A percentile compares a stretch with the other conserved stretches of the same genome.
phyloP scores from a whole-genome alignment of 2,888 invertebrate species.

The Meiosimyza platycephala region DNA sequence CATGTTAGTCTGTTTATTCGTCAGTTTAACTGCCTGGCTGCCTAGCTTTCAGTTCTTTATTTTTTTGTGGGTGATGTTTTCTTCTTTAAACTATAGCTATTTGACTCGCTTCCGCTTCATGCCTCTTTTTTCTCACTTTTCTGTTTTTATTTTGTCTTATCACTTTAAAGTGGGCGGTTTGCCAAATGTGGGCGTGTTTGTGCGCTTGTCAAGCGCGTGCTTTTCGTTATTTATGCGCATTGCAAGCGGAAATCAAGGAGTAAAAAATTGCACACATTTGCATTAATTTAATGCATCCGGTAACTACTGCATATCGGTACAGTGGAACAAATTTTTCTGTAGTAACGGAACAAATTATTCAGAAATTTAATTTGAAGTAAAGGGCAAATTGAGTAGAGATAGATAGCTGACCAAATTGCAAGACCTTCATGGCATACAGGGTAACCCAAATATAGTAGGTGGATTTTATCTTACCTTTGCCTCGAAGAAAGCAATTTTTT shows the following conservation, averaged over 20 bases:
- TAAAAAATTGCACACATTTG: slow-evolving; percentile 3
- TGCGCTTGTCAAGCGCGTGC: not conserved
- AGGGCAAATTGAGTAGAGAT: not conserved
- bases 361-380: not conserved
- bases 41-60: not conserved
- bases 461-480: no score
- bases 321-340: not conserved
- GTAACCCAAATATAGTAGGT: no score
- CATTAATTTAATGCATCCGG: slow-evolving; percentile 24
- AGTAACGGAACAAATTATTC: not conserved
- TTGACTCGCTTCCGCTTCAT: no score
- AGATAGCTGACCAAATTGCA: no score
- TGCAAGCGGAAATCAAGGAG: not conserved
- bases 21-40: not conserved
- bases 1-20: not conserved
- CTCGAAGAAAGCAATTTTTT: no score
- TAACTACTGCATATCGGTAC: not conserved
- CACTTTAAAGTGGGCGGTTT: slow-evolving; percentile 16
- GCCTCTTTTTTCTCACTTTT: no score
- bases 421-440: no score
- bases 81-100: no score
- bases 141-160: no score
- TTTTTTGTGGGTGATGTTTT: not conserved
- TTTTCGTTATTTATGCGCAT: not conserved
- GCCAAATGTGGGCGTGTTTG: slow-evolving; percentile 24